Evolutionary conservation across 2,888 invertebrate genomes (phyloP).

Genomic region (Drepanosiphum platanoidis): DNA sequence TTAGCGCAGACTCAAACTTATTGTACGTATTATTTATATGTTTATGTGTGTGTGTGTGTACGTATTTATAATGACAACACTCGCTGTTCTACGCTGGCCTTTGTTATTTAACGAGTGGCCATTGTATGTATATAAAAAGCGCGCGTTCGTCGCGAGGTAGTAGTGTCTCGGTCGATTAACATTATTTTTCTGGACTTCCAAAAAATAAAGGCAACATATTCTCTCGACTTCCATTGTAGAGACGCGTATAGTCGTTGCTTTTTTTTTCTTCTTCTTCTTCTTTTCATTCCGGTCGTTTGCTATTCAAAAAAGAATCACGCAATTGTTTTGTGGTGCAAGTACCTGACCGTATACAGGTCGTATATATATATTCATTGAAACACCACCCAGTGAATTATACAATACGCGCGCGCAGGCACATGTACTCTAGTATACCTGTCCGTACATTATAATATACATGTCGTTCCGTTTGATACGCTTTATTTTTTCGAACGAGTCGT

Average conservation of each 20-base stretch:
- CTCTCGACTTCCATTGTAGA: background rate
- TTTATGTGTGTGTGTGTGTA: background rate
- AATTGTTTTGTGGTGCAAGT: background rate
- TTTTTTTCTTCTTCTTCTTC: background rate
- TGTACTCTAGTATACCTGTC: background rate
- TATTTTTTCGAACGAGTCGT: background rate
- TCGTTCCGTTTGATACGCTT: background rate
- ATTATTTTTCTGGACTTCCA: background rate
- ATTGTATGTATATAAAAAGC: slow-evolving; percentile 1
- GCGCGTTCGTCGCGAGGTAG: background rate
- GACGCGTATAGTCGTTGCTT: background rate
- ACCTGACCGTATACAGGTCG: too few species aligned
- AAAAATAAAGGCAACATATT: slow-evolving; percentile 4
- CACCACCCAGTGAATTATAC: background rate
- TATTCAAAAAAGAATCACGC: background rate
- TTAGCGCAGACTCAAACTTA: background rate
- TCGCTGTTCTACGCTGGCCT: background rate
- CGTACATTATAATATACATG: background rate
- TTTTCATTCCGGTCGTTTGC: background rate
- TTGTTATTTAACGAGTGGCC: slow-evolving; percentile 19
- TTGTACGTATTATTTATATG: background rate
- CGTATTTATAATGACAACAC: background rate
- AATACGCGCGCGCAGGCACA: background rate
- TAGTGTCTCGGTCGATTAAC: slow-evolving; percentile 14
- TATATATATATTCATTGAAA: slow-evolving; percentile 27